Evolutionary conservation across 2,797 vertebrate genomes (phyloP), one percentile per base, ranked within the genome.

Genomic region (Chaunax sp.): DNA sequence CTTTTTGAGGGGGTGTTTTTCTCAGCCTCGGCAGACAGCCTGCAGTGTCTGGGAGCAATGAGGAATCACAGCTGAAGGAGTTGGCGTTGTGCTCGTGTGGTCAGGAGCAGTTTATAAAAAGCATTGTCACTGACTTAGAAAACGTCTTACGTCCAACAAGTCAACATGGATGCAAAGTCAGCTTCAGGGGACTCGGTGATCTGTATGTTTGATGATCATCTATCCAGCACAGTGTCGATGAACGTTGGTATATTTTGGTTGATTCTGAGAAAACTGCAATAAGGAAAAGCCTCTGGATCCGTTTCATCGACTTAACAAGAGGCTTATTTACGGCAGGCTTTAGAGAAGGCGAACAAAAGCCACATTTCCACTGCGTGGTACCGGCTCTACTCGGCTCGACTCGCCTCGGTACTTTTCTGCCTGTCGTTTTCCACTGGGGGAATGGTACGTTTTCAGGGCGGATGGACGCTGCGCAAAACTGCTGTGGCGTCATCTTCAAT

Each of bases 11-110:
- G 3, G 6, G 33, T 2, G 16, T 6, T 37, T 61, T 53, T 43
- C 25, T 49, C 59, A n/a, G 64, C 47, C 28, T 52, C n/a, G 4
- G 1, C 37, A 13, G 64, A 35, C 61, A 25, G 0, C 28, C 43
- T 50, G 47, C 10, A 49, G 64, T 41, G 51, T 59, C 20, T 6
- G 44, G 0, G 38, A 30, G 58, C 20, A 2, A 10, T 1, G 28
- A 26, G 14, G 28, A 56, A 61, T 0, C n/a, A 1, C 33, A 46
- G 40, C 5, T 33, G 41, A 59, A 63, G 43, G 33, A 63, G 15
- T 35, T 44, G 43, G n/a, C 22, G 44, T 47, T 52, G 11, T 44
- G 49, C 58, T 72, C 50, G 5, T 49, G 25, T 53, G 68, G 16
- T 30, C 56, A 40, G 11, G 46, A 69, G 60, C 51, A 5, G 40